Conservation (phyloP, 2,888 invertebrate species). For the Nomada fucata region DNA sequence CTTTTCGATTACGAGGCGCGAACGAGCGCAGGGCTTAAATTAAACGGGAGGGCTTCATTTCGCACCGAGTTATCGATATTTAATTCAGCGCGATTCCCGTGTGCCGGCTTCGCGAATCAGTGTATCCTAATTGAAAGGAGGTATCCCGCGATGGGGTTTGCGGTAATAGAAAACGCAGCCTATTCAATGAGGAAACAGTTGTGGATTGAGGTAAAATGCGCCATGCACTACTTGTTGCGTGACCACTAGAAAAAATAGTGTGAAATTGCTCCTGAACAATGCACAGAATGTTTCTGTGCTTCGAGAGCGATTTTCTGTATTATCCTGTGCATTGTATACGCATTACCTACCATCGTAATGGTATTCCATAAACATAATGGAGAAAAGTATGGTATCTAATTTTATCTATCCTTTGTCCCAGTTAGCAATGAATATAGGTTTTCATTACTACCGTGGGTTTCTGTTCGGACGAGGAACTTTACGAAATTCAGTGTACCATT, state of each 20-base stretch:
- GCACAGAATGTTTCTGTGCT: background rate
- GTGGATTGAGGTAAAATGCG: background rate
- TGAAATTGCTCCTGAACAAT: constrained; percentile 27
- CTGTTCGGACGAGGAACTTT: no score
- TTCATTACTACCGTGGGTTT: no score
- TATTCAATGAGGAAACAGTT: constrained; percentile 23
- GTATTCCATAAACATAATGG: no score
- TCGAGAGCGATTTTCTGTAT: background rate
- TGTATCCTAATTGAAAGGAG: constrained; percentile 23
- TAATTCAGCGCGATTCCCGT: constrained; percentile 6
- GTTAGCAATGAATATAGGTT: no score
- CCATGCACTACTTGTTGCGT: constrained; percentile 19
- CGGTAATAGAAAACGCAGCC: constrained; percentile 21
- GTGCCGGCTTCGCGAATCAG: background rate
- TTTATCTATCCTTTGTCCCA: no score
- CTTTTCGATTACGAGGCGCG: background rate
- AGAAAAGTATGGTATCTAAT: no score
- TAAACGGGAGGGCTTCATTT: constrained; percentile 19
- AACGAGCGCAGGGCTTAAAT: constrained; percentile 1
- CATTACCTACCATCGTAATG: background rate
- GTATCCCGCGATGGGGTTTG: constrained; percentile 23
- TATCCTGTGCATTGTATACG: background rate
- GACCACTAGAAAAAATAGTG: constrained; percentile 18
- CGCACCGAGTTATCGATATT: constrained; percentile 35
- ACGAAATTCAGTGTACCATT: no score